Base-by-base conservation (phyloP, 1,140 invertebrate species). In the Tetragnatha versicolor region DNA sequence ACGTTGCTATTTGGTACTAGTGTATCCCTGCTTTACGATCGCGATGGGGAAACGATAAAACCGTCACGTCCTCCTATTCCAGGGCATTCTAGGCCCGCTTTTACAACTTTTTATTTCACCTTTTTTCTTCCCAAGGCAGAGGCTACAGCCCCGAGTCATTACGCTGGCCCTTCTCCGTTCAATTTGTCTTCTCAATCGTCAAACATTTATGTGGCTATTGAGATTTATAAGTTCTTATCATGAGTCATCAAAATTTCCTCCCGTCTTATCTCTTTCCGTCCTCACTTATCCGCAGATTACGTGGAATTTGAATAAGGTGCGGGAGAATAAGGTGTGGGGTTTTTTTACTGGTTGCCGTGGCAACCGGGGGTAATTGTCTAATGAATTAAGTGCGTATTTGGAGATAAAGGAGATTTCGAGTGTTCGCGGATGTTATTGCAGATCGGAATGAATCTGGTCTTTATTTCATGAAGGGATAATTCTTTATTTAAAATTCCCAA, bases 171-270 rank as follows among this genome's bases (percentile, higher is more conserved):
- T n/a, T n/a, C n/a, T 5, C 35, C 17, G n/a, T 73, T 73, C 69
- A 73, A 73, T 73, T 73, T 73, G 69, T 73, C 69, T 60, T 37
- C 37, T 73, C 69, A 73, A 73, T 73, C 69, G 53, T 73, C 69
- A 73, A 73, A 73, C 69, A 73, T 73, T 73, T 73, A 60, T 73
- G 68, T 72, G 68, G 68, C 68, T 51, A 47, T 72, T 72, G 68
- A 72, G 68, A 72, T 72, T 72, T 72, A 72, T 72, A 72, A 72
- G 49, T 72, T 72, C 68, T 72, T 72, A 72, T 72, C 68, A 72
- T 72, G 53, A 58, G 53, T 58, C 53, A 58, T 58, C 53, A 58
- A 58, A 58, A 22, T 29, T 29, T 17, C n/a, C 17, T 22, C 31
- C 53, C 22, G 27, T 29, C 22, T 12, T 9, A 3, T 31, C 22